A percentile compares a stretch with the other conserved stretches of the same genome.
Conservation (phyloP, 2,113 vertebrate genomes). For the Ivindomyrus marchei region DNA sequence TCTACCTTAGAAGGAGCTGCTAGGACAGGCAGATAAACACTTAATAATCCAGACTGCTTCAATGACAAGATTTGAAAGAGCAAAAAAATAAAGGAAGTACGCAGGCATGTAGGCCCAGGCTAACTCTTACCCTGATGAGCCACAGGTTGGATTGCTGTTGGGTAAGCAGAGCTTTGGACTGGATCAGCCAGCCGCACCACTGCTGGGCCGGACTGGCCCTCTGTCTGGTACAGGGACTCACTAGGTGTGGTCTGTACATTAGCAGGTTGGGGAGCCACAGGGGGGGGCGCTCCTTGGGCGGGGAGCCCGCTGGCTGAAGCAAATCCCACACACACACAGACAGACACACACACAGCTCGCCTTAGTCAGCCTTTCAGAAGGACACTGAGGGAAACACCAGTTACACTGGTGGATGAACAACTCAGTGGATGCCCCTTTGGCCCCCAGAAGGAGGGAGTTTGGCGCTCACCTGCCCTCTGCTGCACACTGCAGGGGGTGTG, state of each 20-base stretch:
- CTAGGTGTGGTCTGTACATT: not conserved
- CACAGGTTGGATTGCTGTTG: constrained; percentile 14
- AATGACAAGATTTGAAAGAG: not conserved
- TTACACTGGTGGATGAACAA: not conserved
- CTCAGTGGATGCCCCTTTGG: not conserved
- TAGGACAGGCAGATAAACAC: not conserved
- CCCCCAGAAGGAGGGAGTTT: not conserved
- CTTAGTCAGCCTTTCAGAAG: not conserved
- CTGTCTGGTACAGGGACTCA: constrained; percentile 37
- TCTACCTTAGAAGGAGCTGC: constrained; percentile 38
- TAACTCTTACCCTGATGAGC: constrained; percentile 50
- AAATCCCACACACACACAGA: not conserved
- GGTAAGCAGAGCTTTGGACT: constrained; percentile 47
- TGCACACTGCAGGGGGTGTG: constrained; percentile 25
- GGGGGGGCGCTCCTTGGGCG: not conserved
- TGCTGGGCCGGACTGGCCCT: constrained; percentile 47
- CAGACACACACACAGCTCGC: not conserved
- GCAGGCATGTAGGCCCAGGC: no score
- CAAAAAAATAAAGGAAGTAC: not conserved
- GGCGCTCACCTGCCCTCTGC: constrained; percentile 46
- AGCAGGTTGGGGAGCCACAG: not conserved
- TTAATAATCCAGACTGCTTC: not conserved
- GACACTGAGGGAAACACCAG: not conserved
- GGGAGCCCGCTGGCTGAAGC: not conserved
- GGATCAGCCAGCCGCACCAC: constrained; percentile 58